Evolutionary conservation across 2,888 invertebrate genomes (phyloP).

Genomic region (Diploptera punctata): DNA sequence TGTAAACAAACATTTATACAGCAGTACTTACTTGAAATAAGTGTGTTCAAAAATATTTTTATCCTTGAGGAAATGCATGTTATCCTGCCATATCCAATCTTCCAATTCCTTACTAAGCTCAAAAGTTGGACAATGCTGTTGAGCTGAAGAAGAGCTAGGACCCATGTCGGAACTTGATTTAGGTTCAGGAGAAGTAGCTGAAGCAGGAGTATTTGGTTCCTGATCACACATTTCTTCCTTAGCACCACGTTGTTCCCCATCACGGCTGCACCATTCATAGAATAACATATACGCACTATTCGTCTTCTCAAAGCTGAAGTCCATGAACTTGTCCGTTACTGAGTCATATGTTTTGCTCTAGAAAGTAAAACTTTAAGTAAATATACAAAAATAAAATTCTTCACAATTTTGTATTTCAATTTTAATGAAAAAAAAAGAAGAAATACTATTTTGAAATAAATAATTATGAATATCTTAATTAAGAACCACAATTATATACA

Average conservation of each 20-base stretch:
- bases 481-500: too few relatives aligned
- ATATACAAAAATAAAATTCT: too few relatives aligned
- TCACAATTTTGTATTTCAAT: too few relatives aligned
- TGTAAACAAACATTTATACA: too few relatives aligned
- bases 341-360: constrained; percentile 96
- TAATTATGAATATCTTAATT: too few relatives aligned
- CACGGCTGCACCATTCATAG: constrained; percentile 78
- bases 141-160: not conserved
- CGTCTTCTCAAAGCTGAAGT: constrained; percentile 96
- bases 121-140: constrained; percentile 51
- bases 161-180: not conserved
- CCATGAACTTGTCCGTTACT: constrained; percentile 96
- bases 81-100: constrained; percentile 98
- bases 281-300: constrained; percentile 98
- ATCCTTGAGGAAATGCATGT: constrained; percentile 93
- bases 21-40: constrained; percentile 90
- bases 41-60: constrained; percentile 96
- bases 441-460: too few relatives aligned
- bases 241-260: constrained; percentile 46
- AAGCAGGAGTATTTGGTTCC: constrained; percentile 17
- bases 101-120: constrained; percentile 81
- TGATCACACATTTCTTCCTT: constrained; percentile 48
- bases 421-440: too few relatives aligned
- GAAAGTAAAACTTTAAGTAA: constrained; percentile 50
- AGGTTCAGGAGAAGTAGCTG: constrained; percentile 10